Conservation (phyloP, 2,888 invertebrate genomes). For the Sarcophaga variegata region DNA sequence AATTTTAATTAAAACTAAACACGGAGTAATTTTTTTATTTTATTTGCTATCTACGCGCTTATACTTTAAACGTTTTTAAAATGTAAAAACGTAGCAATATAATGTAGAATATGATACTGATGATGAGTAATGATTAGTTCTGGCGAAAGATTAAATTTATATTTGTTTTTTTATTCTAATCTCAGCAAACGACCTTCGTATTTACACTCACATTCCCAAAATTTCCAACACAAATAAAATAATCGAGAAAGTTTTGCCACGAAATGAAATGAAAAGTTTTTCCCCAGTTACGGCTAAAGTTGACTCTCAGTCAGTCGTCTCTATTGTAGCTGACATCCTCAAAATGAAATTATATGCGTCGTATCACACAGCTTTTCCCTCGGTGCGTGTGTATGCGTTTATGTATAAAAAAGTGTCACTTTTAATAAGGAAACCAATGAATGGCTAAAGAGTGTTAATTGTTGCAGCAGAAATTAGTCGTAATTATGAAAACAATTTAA, state of each 20-base stretch:
- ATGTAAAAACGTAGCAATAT: too few species aligned
- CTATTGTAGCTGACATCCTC: neutral
- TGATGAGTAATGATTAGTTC: too few species aligned
- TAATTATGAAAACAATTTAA: slow-evolving; percentile 50
- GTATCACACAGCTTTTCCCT: neutral
- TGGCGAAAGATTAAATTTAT: too few species aligned
- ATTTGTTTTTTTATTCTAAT: too few species aligned
- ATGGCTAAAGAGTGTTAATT: slow-evolving; percentile 51
- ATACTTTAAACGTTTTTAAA: too few species aligned
- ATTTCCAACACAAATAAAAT: neutral
- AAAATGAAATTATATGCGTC: neutral
- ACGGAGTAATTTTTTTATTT: too few species aligned
- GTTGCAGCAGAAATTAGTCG: slow-evolving; percentile 22
- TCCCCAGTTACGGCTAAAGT: neutral
- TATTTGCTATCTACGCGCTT: too few species aligned
- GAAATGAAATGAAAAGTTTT: neutral
- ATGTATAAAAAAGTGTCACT: neutral
- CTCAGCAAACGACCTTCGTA: too few species aligned
- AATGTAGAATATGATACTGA: too few species aligned
- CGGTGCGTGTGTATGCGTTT: neutral
- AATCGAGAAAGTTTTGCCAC: neutral
- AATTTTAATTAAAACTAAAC: too few species aligned
- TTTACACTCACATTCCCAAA: too few species aligned
- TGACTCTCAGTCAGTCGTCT: neutral
- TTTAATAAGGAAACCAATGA: slow-evolving; percentile 52